These are phyloP conservation scores for Eulemur rubriventer DNA, from an alignment of 2,797 vertebrate species.

Conservation along the genomic window DNA sequence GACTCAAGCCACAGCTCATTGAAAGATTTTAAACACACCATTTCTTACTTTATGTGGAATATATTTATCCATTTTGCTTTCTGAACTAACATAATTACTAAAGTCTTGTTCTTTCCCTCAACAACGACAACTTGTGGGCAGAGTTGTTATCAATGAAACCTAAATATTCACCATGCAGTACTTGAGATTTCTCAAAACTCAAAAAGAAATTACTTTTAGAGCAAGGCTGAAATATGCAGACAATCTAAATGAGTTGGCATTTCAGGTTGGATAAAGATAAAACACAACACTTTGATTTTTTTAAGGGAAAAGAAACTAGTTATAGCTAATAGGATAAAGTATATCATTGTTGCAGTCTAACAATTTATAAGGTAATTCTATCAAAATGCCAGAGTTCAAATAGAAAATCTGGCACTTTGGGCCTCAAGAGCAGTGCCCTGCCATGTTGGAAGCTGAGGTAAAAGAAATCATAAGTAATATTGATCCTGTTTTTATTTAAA, in stretches of 20 bases:
- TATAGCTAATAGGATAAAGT: neutral
- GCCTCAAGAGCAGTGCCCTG: neutral
- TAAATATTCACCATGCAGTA: conserved; percentile 79
- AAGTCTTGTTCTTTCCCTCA: conserved; percentile 63
- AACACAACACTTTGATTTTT: conserved; percentile 35
- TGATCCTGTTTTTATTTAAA: neutral
- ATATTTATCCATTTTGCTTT: conserved; percentile 65
- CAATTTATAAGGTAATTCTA: conserved; percentile 29
- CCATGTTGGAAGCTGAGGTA: neutral
- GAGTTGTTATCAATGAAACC: conserved; percentile 77
- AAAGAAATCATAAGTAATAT: neutral
- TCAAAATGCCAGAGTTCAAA: neutral
- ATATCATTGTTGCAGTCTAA: conserved; percentile 48
- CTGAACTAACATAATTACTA: conserved; percentile 52
- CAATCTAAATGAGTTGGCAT: conserved; percentile 68
- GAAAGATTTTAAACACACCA: conserved; percentile 58
- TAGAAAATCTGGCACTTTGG: neutral
- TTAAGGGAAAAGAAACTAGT: neutral
- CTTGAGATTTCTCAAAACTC: conserved; percentile 79
- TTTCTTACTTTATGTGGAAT: conserved; percentile 59
- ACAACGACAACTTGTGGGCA: conserved; percentile 77
- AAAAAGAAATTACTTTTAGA: conserved; percentile 76
- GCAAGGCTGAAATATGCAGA: conserved; percentile 54
- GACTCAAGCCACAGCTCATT: conserved; percentile 67
- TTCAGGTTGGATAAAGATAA: conserved; percentile 73